These are phyloP conservation scores for Oryzias woworae DNA, from an alignment of 2,113 vertebrate species.

Conservation along the genomic window DNA sequence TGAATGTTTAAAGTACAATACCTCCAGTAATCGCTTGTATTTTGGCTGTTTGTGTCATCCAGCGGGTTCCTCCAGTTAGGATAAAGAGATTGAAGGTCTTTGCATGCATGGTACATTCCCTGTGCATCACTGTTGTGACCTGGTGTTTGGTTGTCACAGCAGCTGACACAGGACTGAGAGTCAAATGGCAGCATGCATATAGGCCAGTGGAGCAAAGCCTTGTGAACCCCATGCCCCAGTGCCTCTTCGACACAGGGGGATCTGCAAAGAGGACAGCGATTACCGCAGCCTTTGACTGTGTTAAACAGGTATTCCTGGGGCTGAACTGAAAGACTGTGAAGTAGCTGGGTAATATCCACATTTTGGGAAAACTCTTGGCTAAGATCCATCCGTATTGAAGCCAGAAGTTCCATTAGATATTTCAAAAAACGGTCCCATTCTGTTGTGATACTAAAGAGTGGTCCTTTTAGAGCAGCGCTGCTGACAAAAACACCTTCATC, in stretches of 20 bases:
- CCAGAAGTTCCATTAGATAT: conserved; percentile 59
- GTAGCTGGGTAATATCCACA: conserved; percentile 34
- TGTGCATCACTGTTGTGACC: conserved; percentile 24
- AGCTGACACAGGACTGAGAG: conserved; percentile 30
- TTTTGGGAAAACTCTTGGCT: conserved; percentile 53
- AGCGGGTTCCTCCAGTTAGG: conserved; percentile 62
- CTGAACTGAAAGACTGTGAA: conserved; percentile 49
- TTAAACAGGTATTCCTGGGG: conserved; percentile 57
- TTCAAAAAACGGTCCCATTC: conserved; percentile 64
- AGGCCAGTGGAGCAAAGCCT: conserved; percentile 64
- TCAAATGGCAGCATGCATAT: conserved; percentile 48
- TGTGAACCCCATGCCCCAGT: conserved; percentile 61
- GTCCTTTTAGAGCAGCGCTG: conserved; percentile 40
- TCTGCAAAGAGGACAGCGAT: conserved; percentile 73
- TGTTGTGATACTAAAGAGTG: conserved; percentile 64
- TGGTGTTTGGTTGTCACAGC: conserved; percentile 25
- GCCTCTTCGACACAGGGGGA: conserved; percentile 69
- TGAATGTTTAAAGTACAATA: conserved; percentile 28
- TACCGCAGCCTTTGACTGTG: conserved; percentile 70
- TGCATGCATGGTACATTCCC: conserved; percentile 18
- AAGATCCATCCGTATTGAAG: conserved; percentile 48
- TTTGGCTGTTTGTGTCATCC: conserved; percentile 37
- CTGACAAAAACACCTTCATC: conserved; percentile 49
- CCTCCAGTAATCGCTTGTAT: conserved; percentile 67
- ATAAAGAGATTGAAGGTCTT: conserved; percentile 43